These are phyloP conservation scores for Nomia melanderi DNA, from an alignment of 1,140 invertebrate species.

Conservation along the genomic window DNA sequence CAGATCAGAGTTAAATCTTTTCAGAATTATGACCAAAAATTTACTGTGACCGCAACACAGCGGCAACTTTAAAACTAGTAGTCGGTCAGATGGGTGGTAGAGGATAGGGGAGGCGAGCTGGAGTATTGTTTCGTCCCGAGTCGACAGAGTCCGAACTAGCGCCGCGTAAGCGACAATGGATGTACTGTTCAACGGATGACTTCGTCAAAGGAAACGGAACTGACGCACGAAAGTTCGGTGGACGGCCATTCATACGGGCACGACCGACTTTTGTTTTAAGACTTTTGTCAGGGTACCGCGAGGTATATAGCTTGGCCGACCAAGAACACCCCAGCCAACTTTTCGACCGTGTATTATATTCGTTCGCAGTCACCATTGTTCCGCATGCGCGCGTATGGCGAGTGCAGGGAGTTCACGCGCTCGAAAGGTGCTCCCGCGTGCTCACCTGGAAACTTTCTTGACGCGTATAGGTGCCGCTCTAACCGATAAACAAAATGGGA, in stretches of 20 bases:
- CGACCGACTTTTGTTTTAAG: slow-evolving; percentile 63
- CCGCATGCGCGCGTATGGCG: slow-evolving; percentile 39
- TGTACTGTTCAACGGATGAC: slow-evolving; percentile 58
- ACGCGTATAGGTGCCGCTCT: slow-evolving; percentile 12
- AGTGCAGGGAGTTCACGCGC: slow-evolving; percentile 17
- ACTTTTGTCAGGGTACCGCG: slow-evolving; percentile 58
- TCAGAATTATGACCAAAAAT: too few relatives aligned
- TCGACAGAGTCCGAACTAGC: slow-evolving; percentile 37
- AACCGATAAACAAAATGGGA: background rate
- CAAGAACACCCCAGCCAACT: slow-evolving; percentile 46
- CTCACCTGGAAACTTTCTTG: slow-evolving; percentile 47
- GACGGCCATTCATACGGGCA: slow-evolving; percentile 47
- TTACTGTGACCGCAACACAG: background rate
- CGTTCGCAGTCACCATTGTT: slow-evolving; percentile 53
- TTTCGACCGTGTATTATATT: slow-evolving; percentile 49
- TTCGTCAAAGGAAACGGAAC: slow-evolving; percentile 65
- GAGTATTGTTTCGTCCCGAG: slow-evolving; percentile 47
- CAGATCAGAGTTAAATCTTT: too few relatives aligned
- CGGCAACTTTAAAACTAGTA: background rate
- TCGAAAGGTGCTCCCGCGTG: background rate
- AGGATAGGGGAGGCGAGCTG: too few relatives aligned
- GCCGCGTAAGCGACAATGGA: slow-evolving; percentile 51
- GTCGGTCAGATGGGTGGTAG: background rate
- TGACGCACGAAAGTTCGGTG: slow-evolving; percentile 59
- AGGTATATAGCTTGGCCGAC: slow-evolving; percentile 18